Evolutionary conservation across 2,113 vertebrate genomes (phyloP), one percentile per base, ranked within the genome.

Genomic region (Spea bombifrons): DNA sequence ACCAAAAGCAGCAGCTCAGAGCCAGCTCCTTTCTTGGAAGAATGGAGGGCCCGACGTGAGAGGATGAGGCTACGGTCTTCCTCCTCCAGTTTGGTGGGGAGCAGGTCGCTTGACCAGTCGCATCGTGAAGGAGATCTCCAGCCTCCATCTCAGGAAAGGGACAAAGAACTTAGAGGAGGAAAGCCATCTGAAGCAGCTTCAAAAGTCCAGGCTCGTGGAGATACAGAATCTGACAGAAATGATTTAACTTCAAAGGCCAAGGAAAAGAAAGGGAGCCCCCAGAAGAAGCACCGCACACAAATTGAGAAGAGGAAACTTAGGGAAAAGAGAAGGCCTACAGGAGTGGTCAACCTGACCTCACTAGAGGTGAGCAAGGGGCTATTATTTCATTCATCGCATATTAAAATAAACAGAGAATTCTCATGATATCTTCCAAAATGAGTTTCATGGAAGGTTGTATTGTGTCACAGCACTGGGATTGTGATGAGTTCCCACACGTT

Each of bases 301-400:
- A 76, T 81, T 7, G 80, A 81, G 61, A 81, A 77, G 17, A 71
- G 80, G 49, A 81, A 77, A 71, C 69, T 81, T 10, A 76, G 80
- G 61, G 80, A 81, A 68, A 81, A 81, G 49, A 17, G 80, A 17
- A n/a, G 80, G 17, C 75, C 80, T 2, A 81, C 80, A 55, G 80
- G 80, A 12, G 64, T 81, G 44, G 80, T 66, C 44, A 73, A 81
- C 44, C 13, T 77, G 17, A 66, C 46, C n/a, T 17, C 50, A 46
- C 45, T 43, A 15, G 59, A 30, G 16, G 69, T 57, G 71, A 81
- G 80, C 66, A 16, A 43, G n/a, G 44, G 3, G 3, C 12, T 7
- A 4, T 12, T 52, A 4, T 50, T 8, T 8, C 16, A 3, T 53
- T 53, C 10, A 53, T 53, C 3, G 10, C 10, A 59, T 13, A 59